phyloP scores from a whole-genome alignment of 2,797 vertebrate genomes.

The Hirundo rustica region DNA sequence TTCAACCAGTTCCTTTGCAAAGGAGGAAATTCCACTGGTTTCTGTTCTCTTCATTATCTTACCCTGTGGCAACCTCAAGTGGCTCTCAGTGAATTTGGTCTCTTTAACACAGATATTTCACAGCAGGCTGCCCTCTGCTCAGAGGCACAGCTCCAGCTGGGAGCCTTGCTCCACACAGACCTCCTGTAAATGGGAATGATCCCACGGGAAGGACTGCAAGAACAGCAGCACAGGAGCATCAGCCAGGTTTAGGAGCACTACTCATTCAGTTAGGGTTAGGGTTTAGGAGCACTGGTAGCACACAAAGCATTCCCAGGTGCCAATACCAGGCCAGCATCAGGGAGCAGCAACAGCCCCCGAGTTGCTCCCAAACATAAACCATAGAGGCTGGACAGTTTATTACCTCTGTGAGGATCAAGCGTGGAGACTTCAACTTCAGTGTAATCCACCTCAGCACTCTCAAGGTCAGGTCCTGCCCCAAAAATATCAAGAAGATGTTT shows the following conservation, averaged over 20 bases:
- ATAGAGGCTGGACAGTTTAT: background rate
- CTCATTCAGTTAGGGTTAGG: background rate
- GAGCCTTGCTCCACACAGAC: background rate
- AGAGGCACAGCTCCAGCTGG: background rate
- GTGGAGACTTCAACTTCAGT: constrained; percentile 87
- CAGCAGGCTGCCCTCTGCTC: background rate
- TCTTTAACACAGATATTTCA: background rate
- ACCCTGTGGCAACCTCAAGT: background rate
- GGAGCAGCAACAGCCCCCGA: background rate
- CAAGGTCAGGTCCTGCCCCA: constrained; percentile 73
- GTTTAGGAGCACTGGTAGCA: background rate
- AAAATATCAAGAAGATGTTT: constrained; percentile 70
- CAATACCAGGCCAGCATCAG: background rate
- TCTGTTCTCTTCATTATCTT: background rate
- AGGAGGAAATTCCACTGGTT: background rate
- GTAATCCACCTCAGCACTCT: constrained; percentile 84
- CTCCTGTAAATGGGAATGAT: background rate
- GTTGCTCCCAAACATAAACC: background rate
- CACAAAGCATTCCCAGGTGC: background rate
- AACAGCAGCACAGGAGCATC: background rate
- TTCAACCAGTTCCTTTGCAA: background rate
- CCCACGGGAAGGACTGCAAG: background rate
- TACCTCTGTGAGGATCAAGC: constrained; percentile 80
- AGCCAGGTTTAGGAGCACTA: background rate
- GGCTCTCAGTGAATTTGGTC: background rate